Evolutionary conservation across 1,140 invertebrate genomes (phyloP).

Genomic region (Magallana gigas): DNA sequence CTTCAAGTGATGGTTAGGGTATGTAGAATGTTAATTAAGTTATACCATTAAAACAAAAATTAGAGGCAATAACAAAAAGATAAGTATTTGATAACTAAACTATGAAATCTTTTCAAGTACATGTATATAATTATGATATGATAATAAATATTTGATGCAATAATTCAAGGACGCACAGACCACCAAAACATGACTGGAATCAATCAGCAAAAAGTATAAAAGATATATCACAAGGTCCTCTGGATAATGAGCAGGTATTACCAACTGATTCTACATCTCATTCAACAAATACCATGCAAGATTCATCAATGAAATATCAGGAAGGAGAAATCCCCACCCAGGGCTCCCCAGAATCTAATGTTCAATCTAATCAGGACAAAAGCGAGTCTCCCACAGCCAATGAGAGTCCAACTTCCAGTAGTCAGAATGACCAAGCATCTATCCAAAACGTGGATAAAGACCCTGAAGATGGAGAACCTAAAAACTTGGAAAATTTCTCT

Average conservation of each 20-base stretch:
- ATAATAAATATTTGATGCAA: no score
- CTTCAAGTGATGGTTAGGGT: no score
- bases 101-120: background rate
- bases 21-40: no score
- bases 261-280: background rate
- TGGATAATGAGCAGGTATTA: background rate
- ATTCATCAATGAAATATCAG: background rate
- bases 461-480: no score
- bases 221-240: background rate
- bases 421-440: background rate
- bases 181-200: background rate
- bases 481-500: no score
- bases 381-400: background rate
- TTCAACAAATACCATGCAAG: background rate
- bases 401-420: background rate
- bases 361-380: background rate
- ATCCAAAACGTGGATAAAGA: background rate
- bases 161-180: background rate
- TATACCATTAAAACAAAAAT: no score
- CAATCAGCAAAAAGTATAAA: background rate
- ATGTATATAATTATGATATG: no score
- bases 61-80: background rate
- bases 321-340: background rate
- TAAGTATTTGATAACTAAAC: background rate
- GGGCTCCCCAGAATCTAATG: background rate